Conservation (phyloP, 2,797 vertebrate genomes). For the Agapornis canus region DNA sequence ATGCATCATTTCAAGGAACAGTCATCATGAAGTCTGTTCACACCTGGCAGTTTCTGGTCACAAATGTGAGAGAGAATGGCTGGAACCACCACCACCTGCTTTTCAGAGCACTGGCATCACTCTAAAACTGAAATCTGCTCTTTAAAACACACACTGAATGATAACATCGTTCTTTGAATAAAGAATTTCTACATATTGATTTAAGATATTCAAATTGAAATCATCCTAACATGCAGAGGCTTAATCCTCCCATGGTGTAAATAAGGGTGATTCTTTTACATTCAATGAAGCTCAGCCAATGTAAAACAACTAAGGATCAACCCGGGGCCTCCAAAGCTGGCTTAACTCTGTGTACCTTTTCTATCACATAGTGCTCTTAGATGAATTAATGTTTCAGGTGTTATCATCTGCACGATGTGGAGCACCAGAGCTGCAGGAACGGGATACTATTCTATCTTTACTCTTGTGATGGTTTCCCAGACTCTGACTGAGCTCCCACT, state of each 20-base stretch:
- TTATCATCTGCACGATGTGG: background rate
- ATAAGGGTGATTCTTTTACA: background rate
- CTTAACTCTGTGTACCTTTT: slow-evolving; percentile 34
- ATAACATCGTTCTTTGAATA: background rate
- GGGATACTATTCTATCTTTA: background rate
- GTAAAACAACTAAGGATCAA: slow-evolving; percentile 5
- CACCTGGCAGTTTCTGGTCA: background rate
- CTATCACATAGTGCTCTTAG: background rate
- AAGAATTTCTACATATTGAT: background rate
- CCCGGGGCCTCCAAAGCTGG: slow-evolving; percentile 3
- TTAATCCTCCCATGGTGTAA: background rate
- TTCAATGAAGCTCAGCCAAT: background rate
- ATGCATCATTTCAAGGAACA: background rate
- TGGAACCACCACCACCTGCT: background rate
- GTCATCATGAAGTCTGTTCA: accelerated
- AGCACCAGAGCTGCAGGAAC: background rate
- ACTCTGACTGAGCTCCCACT: background rate
- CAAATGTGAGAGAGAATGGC: background rate
- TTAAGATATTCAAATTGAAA: background rate
- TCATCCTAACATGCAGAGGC: background rate
- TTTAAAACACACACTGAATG: background rate
- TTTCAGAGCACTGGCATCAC: background rate
- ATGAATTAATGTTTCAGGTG: background rate
- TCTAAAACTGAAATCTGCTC: background rate
- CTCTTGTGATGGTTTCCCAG: background rate